These are phyloP conservation scores for Pterostichus niger DNA, from an alignment of 2,888 invertebrate species.

Conservation along the genomic window DNA sequence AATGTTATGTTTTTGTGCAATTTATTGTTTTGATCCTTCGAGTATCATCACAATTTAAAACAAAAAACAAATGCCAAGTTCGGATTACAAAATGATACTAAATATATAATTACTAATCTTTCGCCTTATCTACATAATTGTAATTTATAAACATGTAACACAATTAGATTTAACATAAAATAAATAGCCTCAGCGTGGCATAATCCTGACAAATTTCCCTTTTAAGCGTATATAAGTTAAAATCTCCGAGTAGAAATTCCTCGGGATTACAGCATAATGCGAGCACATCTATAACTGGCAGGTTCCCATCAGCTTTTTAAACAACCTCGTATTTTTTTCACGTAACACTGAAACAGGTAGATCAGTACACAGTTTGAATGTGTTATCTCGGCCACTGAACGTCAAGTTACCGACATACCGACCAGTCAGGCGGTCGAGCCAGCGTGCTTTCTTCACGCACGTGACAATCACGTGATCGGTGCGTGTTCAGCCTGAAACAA, in stretches of 20 bases:
- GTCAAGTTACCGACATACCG: neutral
- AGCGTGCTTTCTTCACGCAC: slow-evolving; percentile 52
- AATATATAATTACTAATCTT: too few species aligned
- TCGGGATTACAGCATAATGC: neutral
- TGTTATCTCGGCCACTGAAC: slow-evolving; percentile 21
- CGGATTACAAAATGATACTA: too few species aligned
- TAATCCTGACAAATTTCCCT: neutral
- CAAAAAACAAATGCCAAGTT: too few species aligned
- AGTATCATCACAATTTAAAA: too few species aligned
- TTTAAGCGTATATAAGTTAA: neutral
- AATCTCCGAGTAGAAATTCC: slow-evolving; percentile 1
- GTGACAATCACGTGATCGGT: slow-evolving; percentile 63
- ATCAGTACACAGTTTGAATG: neutral
- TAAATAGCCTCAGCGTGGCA: neutral
- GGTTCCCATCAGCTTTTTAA: slow-evolving; percentile 23
- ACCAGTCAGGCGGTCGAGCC: too few species aligned
- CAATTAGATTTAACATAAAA: neutral
- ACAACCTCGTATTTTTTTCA: slow-evolving; percentile 20
- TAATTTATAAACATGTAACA: neutral
- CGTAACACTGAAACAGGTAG: slow-evolving; percentile 36
- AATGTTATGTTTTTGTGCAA: too few species aligned
- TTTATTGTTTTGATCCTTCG: too few species aligned
- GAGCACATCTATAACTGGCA: slow-evolving; percentile 12
- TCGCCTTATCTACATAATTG: neutral
- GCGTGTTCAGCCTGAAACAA: slow-evolving; percentile 34